Evolutionary conservation across 1,140 invertebrate species (phyloP), one percentile per base, ranked within the genome.

Genomic region (Pseudomyrmex concolor): DNA sequence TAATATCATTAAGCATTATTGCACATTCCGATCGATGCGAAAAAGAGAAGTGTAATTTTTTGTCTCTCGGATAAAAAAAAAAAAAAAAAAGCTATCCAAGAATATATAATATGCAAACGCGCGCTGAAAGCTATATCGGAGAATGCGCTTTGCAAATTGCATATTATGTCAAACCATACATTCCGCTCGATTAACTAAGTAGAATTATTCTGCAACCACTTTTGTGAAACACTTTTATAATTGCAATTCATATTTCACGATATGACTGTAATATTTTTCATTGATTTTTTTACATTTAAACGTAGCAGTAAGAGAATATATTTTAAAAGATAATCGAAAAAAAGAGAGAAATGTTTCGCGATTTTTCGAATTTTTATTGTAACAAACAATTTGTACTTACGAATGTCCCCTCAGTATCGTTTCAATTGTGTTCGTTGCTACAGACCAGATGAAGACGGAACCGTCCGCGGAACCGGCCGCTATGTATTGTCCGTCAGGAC

Each of bases 401-500:
- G 95, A 95, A 92, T 99, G 98, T 89, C 98, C 97, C 93, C 97
- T 98, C 3, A 99, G 96, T 66, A 97, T 95, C 12, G 96, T 96
- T 91, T 99, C 95, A 55, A 99, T 94, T 94, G 97, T 96, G 72
- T 96, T 96, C 17, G 96, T 96, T 70, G 94, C 93, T 19, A 98
- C 96, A 92, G 98, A 97, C 98, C 98, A 99, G 73, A 99, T 96
- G 93, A 97, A 99, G 67, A 99, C 96, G 45, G 96, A 95, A 17
- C 99, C 99, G 94, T 99, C 98, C 0, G 96, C 95, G 15, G 98
- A 98, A 12, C 99, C 99, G 80, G 97, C 98, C 2, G 97, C 96
- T 17, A 98, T 96, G 93, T 98, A 98, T 71, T 97, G 96, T 3
- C 97, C 97, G 93, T 98, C 97, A 22, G 97, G 97, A 90, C 98